These are phyloP conservation scores for Neomorphus geoffroyi DNA, from an alignment of 2,797 vertebrate genomes.

Conservation along the genomic window DNA sequence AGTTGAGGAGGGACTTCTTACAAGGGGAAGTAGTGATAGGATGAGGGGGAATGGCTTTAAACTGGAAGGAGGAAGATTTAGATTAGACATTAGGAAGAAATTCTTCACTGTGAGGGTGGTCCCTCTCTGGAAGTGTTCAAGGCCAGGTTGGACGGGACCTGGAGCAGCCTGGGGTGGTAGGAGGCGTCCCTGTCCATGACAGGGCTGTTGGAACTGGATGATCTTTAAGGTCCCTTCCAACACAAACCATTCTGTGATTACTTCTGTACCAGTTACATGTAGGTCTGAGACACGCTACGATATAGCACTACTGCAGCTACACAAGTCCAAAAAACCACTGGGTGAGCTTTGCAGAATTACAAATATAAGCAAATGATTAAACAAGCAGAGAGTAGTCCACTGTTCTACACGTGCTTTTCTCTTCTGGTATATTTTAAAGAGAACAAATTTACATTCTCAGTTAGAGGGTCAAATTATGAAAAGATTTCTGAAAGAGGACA, in stretches of 20 bases:
- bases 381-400: neutral
- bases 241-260: neutral
- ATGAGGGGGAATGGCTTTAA: too few relatives aligned
- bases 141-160: too few relatives aligned
- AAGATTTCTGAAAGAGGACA: neutral
- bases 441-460: neutral
- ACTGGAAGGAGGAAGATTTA: too few relatives aligned
- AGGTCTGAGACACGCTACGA: neutral
- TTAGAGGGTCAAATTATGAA: neutral
- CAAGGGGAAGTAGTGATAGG: too few relatives aligned
- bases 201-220: too few relatives aligned
- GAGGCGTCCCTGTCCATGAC: too few relatives aligned
- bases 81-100: too few relatives aligned
- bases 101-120: too few relatives aligned
- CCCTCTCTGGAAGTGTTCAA: too few relatives aligned
- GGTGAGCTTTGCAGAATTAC: neutral
- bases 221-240: too few relatives aligned
- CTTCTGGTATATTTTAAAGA: neutral
- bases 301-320: neutral
- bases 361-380: neutral
- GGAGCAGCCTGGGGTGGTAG: too few relatives aligned
- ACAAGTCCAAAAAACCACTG: neutral
- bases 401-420: rapidly evolving
- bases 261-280: neutral
- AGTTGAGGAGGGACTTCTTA: too few relatives aligned